Conservation (phyloP, 2,797 vertebrate genomes). For the Scyliorhinus canicula region DNA sequence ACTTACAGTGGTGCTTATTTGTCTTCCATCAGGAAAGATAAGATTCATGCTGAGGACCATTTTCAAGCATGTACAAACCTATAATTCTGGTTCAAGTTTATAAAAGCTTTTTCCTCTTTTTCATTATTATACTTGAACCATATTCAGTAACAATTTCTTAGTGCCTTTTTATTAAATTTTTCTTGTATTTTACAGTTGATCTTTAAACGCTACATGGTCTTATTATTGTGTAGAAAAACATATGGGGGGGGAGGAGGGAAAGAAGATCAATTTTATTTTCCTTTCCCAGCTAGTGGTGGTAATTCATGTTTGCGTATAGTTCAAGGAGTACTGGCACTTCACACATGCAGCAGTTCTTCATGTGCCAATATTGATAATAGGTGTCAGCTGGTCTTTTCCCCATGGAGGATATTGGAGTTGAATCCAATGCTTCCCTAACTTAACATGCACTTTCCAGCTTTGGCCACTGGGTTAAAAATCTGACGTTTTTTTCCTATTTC, state of each 20-base stretch:
- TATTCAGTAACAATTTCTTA: slow-evolving; percentile 37
- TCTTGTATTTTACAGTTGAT: slow-evolving; percentile 8
- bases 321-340: background rate
- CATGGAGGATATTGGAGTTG: background rate
- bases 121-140: slow-evolving; percentile 26
- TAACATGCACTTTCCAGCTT: background rate
- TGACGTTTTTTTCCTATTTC: background rate
- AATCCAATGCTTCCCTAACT: slow-evolving; percentile 9
- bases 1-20: slow-evolving; percentile 15
- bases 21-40: slow-evolving; percentile 5
- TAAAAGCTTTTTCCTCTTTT: background rate
- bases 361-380: background rate
- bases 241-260: background rate
- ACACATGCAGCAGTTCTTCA: background rate
- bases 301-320: background rate
- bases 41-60: slow-evolving; percentile 23
- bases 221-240: background rate
- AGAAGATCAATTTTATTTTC: background rate
- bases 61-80: background rate
- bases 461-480: background rate
- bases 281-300: background rate
- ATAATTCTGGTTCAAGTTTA: slow-evolving; percentile 29
- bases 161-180: slow-evolving; percentile 37
- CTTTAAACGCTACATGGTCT: background rate
- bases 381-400: background rate